Base-by-base conservation (phyloP, 2,797 vertebrate genomes). In the Carapus acus region DNA sequence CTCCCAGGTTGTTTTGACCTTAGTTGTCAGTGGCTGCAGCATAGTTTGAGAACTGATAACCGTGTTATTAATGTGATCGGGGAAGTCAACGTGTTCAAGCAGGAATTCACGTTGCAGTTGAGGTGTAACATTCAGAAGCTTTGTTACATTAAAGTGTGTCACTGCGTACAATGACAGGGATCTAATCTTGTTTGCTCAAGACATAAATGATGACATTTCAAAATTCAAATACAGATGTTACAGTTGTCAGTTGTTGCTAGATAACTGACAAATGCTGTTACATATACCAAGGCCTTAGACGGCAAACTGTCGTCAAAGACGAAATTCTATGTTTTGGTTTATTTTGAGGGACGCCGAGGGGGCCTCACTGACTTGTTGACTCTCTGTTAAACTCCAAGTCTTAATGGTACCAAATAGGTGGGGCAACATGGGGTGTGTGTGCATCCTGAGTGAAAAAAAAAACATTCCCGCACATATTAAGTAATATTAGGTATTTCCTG, bases 391-490 rank as follows among this genome's bases (percentile, higher is more conserved):
- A 3, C 34, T 36, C 13, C 34, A 36, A 13, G n/a, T 2, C 14
- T 13, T 36, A 15, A 36, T 36, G 13, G 13, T 36, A 15, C 34
- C 4, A 36, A 36, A 15, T 36, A 15, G 34, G 34, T n/a, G 11
- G 13, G n/a, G 14, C 14, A 2, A 13, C 34, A 4, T n/a, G 14
- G 34, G 34, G 34, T 36, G 34, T 11, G 11, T n/a, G n/a, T 33
- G 31, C 11, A 33, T n/a, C n/a, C n/a, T 33, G 22, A 24, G 43
- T 19, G 43, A 24, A 27, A 4, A 27, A 4, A 27, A 4, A 27
- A 58, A 43, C 51, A 43, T 42, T 34, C 5, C 3, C 7, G 8
- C 22, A 2, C 21, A 6, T 14, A 48, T 59, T 47, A 51, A 15
- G 18, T 27, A 48, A 55, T 16, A 8, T 27, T 9, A 53, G 42